A percentile compares a stretch with the other conserved stretches of the same genome.
Conservation (phyloP, 2,888 invertebrate species). For the Meiosimyza decipiens region DNA sequence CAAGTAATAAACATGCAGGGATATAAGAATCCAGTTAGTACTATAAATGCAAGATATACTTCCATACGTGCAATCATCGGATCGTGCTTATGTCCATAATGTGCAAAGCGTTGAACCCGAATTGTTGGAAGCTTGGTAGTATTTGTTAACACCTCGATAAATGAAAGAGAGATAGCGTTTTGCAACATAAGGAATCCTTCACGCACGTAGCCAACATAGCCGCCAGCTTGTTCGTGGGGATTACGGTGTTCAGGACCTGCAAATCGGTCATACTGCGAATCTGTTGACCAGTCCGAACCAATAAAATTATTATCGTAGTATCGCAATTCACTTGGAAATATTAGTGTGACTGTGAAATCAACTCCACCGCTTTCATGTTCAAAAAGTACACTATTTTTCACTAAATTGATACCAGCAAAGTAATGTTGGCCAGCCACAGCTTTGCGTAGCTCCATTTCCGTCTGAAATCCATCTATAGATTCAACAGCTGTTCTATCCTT, state of each 20-base stretch:
- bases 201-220: conserved; percentile 66
- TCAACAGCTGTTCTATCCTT: too few relatives aligned
- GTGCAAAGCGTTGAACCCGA: conserved; percentile 50
- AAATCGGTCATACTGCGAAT: conserved; percentile 39
- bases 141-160: conserved; percentile 45
- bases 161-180: conserved; percentile 68
- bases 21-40: conserved; percentile 82
- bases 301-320: conserved; percentile 25
- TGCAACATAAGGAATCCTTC: conserved; percentile 77
- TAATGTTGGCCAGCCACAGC: conserved; percentile 2
- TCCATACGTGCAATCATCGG: conserved; percentile 73
- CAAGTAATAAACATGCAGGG: conserved; percentile 67
- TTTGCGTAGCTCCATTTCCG: neutral
- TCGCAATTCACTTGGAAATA: conserved; percentile 53
- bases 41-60: conserved; percentile 75
- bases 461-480: too few relatives aligned
- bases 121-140: conserved; percentile 23
- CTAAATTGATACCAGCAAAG: conserved; percentile 20
- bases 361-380: too few relatives aligned
- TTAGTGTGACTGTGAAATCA: neutral
- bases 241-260: conserved; percentile 33
- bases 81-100: conserved; percentile 72
- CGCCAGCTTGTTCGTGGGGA: conserved; percentile 62
- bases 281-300: conserved; percentile 50
- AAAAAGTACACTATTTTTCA: too few relatives aligned